phyloP scores from a whole-genome alignment of 2,888 invertebrate species.

The Bembecia ichneumoniformis region DNA sequence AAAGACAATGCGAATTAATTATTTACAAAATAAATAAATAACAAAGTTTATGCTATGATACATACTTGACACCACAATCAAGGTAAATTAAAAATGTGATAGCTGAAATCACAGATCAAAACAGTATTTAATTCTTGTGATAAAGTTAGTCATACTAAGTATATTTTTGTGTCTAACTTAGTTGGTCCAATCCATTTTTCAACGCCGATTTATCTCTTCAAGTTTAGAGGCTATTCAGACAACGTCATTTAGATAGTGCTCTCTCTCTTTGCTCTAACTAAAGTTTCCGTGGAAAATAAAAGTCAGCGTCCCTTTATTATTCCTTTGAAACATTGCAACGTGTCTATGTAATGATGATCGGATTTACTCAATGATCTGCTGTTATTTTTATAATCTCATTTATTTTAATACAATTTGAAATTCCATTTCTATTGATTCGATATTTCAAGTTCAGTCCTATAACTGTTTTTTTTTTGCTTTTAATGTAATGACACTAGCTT shows the following conservation, averaged over 20 bases:
- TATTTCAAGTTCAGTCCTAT: no score
- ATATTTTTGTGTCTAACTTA: neutral
- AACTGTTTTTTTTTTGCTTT: no score
- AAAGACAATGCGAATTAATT: no score
- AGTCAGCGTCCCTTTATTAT: neutral
- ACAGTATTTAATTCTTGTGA: no score
- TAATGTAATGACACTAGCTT: neutral
- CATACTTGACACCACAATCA: no score
- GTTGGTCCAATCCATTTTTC: slow-evolving; percentile 3
- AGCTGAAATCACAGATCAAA: no score
- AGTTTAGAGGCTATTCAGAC: slow-evolving; percentile 5
- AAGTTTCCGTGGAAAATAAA: neutral
- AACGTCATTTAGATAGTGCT: slow-evolving; percentile 1
- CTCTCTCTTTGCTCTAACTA: neutral
- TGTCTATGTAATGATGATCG: neutral
- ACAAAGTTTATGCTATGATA: no score
- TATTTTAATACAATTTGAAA: no score
- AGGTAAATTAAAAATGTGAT: no score
- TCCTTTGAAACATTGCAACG: neutral
- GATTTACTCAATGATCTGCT: neutral
- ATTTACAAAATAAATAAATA: no score
- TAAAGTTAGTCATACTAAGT: neutral
- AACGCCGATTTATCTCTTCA: slow-evolving; percentile 3
- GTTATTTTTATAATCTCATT: neutral
- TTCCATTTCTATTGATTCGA: no score